Base-by-base conservation (phyloP, 2,888 invertebrate genomes). In the Chaitophorus viminalis region DNA sequence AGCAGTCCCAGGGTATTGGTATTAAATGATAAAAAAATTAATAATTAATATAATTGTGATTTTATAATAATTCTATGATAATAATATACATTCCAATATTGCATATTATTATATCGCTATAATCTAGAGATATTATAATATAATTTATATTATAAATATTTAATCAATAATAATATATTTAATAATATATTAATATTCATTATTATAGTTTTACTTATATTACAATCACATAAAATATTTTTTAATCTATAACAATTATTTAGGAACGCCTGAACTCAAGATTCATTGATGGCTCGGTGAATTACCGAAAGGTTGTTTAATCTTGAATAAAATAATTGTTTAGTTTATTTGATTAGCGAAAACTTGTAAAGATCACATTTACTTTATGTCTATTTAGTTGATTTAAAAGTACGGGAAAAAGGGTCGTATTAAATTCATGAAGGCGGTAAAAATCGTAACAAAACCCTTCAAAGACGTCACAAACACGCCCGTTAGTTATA, bases 401-500 rank as follows among this genome's bases (percentile, higher is more conserved):
- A 68, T 33, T n/a, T 8, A 21, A 52, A 54, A 60, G 14, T 54
- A 18, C n/a, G 33, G 52, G n/a, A 33, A 39, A 33, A 82, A 17
- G 33, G 82, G 33, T 60, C 72, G 39, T 81, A 65, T 29, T 18
- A 68, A 46, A 81, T 81, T 39, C 81, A 54, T 36, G 11, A 54
- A 74, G 31, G 82, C 74, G 36, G 74, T 54, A 54, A 74, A 46
- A 60, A 74, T 36, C 72, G 54, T 74, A 74, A 82, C 82, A 11
- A 74, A 33, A 74, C 54, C 36, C 82, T 25, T 82, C 82, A 74
- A 74, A 82, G 82, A 82, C 54, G 74, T 82, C 82, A 82, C 74
- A 74, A 82, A 82, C 82, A 82, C 82, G 29, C 54, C 74, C 54
- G 82, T 74, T 82, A 74, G 82, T 82, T 74, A 54, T 82, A 39